A percentile compares a stretch with the other conserved stretches of the same genome.
These are phyloP conservation scores for Sphecodes monilicornis DNA, from an alignment of 2,888 invertebrate genomes.

Conservation along the genomic window DNA sequence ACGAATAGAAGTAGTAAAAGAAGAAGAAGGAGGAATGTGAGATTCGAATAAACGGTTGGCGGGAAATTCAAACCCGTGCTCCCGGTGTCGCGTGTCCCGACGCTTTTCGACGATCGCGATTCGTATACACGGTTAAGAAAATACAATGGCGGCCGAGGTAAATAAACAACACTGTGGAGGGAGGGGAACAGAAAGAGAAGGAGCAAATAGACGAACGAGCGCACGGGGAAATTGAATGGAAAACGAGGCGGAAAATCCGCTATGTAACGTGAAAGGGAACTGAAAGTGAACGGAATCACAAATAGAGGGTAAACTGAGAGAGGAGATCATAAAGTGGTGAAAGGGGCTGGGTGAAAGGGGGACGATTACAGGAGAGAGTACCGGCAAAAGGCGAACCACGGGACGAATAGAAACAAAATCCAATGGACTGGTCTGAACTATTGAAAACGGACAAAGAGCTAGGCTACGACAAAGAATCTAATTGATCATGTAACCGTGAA, in stretches of 20 bases:
- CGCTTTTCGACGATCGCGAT: neutral
- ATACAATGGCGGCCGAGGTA: neutral
- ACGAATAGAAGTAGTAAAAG: neutral
- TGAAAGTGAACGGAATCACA: conserved; percentile 11
- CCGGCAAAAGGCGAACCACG: conserved; percentile 19
- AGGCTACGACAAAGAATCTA: neutral
- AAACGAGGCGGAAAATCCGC: conserved; percentile 33
- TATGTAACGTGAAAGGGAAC: conserved; percentile 21
- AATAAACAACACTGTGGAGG: neutral
- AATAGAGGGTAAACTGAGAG: conserved; percentile 22
- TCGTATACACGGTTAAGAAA: neutral
- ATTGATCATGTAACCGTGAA: neutral
- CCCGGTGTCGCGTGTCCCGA: neutral
- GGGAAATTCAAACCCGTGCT: neutral
- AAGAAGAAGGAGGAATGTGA: no score
- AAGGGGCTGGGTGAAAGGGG: neutral
- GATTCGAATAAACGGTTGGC: neutral
- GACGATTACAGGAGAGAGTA: neutral
- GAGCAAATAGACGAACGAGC: neutral
- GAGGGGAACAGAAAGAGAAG: conserved; percentile 2
- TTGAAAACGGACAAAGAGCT: conserved; percentile 10
- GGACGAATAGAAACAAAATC: conserved; percentile 38
- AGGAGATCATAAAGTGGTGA: conserved; percentile 33
- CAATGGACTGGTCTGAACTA: conserved; percentile 30
- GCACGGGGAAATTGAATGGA: conserved; percentile 9